These are phyloP conservation scores for Ochropleura plecta DNA, from an alignment of 2,888 invertebrate genomes.

Conservation along the genomic window DNA sequence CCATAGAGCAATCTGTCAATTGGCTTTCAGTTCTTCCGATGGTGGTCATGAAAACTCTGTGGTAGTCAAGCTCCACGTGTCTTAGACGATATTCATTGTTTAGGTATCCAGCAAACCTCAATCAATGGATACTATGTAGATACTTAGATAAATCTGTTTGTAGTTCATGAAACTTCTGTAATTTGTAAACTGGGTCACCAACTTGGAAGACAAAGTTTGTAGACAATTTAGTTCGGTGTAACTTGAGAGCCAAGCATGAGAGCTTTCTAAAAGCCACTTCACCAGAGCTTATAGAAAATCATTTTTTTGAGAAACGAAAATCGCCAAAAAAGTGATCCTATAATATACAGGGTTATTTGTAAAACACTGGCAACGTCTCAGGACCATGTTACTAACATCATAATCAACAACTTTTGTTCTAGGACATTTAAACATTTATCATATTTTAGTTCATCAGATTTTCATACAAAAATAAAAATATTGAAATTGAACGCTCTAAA, in stretches of 20 bases:
- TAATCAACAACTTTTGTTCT: no score
- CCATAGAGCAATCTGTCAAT: background rate
- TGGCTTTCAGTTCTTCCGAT: background rate
- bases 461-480: no score
- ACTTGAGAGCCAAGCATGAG: background rate
- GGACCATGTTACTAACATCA: no score
- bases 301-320: no score
- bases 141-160: background rate
- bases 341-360: no score
- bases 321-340: no score
- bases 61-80: background rate
- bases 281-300: no score
- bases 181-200: slow-evolving; percentile 2
- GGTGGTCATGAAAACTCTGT: background rate
- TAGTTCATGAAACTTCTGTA: background rate
- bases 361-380: no score
- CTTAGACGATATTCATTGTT: background rate
- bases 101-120: background rate
- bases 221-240: slow-evolving; percentile 6
- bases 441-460: no score
- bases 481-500: no score
- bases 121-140: background rate
- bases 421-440: no score
- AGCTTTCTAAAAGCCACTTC: background rate
- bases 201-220: slow-evolving; percentile 6